Base-by-base conservation (phyloP, 2,888 invertebrate species). In the Rhynchonema sp. region DNA sequence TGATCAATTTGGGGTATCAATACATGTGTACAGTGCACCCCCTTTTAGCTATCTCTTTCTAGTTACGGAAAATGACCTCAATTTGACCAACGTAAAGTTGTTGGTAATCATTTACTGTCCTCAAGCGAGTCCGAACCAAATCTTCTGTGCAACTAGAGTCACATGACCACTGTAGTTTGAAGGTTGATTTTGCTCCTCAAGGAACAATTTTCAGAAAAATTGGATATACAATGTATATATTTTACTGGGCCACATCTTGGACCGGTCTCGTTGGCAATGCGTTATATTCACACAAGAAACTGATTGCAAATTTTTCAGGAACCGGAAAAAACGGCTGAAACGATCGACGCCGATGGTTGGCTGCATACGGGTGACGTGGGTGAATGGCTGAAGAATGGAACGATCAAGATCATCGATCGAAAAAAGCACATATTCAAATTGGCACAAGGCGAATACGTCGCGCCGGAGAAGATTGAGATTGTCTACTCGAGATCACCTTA, bases 361-460 rank as follows among this genome's bases (percentile, higher is more conserved):
- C 87, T 89, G 74, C 92, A 91, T 73, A 92, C 92, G 13, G 94
- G 94, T 17, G 96, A 96, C 74, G 54, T 54, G 27, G 54, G 54
- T 22, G 6, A 3, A 22, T 54, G 54, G 54, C 54, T 27, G 28
- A 26, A 3, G 9, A 54, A 54, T 27, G 54, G 54, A 59, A 86
- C 89, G 17, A 76, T 96, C 66, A 90, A 89, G 78, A 90, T 96
- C 66, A 91, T 96, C 67, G 96, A 96, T 77, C 82, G 96, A 69
- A 89, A 89, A 80, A 94, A 94, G 80, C 90, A 96, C 78, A 92
- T 94, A 71, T 96, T 96, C 79, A 96, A 96, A 77, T 77, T 96
- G 64, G 54, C 54, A 89, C 30, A 91, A 63, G 96, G 96, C 64
- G 96, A 96, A 78, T 96, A 96, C 74, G 90, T 98, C 74, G 91